These are phyloP conservation scores for Eilema depressum DNA, from an alignment of 2,888 invertebrate genomes.

Conservation along the genomic window DNA sequence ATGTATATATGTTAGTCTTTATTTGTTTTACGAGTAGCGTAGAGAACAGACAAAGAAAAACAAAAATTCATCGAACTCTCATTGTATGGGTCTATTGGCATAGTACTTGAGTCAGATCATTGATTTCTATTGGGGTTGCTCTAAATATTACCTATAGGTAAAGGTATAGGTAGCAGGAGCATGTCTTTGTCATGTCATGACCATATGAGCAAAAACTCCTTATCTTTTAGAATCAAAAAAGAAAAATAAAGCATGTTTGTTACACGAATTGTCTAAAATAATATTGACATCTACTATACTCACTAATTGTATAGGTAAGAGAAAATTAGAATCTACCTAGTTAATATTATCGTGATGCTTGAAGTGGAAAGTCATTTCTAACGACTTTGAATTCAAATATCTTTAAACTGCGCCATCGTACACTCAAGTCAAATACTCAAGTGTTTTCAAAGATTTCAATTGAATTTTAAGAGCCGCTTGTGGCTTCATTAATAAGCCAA, in stretches of 20 bases:
- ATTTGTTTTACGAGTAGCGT: not conserved
- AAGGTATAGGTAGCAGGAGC: too few species aligned
- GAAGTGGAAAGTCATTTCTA: too few species aligned
- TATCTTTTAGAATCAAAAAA: too few species aligned
- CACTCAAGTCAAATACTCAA: not conserved
- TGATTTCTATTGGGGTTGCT: not conserved
- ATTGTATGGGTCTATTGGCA: not conserved
- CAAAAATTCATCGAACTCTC: not conserved
- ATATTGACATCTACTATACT: too few species aligned
- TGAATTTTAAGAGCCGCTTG: not conserved
- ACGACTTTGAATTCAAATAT: not conserved
- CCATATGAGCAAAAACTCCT: too few species aligned
- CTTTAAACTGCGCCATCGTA: not conserved
- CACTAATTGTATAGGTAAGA: too few species aligned
- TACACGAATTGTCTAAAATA: too few species aligned
- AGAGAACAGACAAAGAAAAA: not conserved
- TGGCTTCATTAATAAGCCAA: not conserved
- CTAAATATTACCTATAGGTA: not conserved
- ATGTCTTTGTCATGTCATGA: too few species aligned
- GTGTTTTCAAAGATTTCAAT: not conserved
- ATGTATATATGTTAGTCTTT: not conserved
- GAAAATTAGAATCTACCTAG: too few species aligned
- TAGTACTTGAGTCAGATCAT: constrained; percentile 4
- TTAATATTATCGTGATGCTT: too few species aligned
- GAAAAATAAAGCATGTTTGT: too few species aligned